Evolutionary conservation across 2,888 invertebrate genomes (phyloP), one percentile per base, ranked within the genome.

Genomic region (Dermolepida albohirtum): DNA sequence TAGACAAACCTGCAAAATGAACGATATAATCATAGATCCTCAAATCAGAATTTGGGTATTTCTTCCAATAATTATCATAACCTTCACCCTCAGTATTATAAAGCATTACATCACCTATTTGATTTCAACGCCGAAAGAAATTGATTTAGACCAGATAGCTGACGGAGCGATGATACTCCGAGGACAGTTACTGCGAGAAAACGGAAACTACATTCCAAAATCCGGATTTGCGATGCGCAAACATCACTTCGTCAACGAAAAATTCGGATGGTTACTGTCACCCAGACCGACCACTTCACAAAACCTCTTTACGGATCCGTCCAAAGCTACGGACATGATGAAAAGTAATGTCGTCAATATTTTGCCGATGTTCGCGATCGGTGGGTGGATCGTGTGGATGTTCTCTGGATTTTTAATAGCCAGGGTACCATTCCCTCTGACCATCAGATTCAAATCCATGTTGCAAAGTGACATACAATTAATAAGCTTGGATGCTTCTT

Each of bases 341-440:
- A 98, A 98, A 82, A 97, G 97, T 57, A 98, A 98, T 84, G 89
- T 97, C 22, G 96, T 97, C 5, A 98, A 98, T 85, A 96, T 97
- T 27, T 84, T 98, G 73, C 98, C 98, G 0, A 98, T 97, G 97
- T 95, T 98, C 71, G 90, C 98, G 2, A 98, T 98, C 74, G 98
- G 98, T 77, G 98, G 96, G 12, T 98, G 98, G 98, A 98, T 98
- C 77, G 98, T 98, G 82, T 98, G 97, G 97, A 97, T 97, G 87
- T 67, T 72, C 44, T 71, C 71, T 5, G 73, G 72, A 6, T 73
- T 70, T 64, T 76, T 84, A 84, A 68, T 84, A 91, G 92, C 97
- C 11, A 95, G 96, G 85, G 97, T 98, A 10, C 98, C 98, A 41
- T 98, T 98, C 81, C 98, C 98, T 0, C 82, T 98, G 74, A 98